Conservation (phyloP, 2,888 invertebrate species). For the Cerastis leucographa region DNA sequence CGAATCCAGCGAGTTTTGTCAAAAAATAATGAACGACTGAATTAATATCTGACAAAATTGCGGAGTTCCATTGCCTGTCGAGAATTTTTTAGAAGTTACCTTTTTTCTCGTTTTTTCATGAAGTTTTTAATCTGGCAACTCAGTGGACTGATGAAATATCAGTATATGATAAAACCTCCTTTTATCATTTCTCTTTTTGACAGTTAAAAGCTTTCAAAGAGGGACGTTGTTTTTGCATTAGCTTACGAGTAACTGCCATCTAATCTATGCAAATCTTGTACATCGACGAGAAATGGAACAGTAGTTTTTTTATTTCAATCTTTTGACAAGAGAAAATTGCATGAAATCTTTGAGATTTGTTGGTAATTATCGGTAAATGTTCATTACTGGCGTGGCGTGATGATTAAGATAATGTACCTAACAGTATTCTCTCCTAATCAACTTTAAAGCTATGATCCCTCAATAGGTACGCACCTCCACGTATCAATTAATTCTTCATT, state of each 20-base stretch:
- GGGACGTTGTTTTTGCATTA: conserved; percentile 12
- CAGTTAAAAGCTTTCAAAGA: not conserved
- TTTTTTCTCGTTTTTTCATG: conserved; percentile 31
- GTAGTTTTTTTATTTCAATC: not conserved
- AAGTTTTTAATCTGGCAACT: conserved; percentile 48
- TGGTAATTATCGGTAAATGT: not conserved
- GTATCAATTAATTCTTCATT: not conserved
- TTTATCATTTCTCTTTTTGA: conserved; percentile 10
- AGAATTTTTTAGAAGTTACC: conserved; percentile 27
- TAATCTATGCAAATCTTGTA: not conserved
- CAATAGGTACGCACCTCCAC: not conserved
- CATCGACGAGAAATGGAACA: not conserved
- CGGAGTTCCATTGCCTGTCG: conserved; percentile 23
- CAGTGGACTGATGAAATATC: conserved; percentile 44
- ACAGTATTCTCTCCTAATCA: not conserved
- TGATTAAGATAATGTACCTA: not conserved
- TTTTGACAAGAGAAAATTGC: not conserved
- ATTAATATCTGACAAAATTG: conserved; percentile 59
- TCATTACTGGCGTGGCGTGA: not conserved
- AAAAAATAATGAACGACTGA: conserved; percentile 58
- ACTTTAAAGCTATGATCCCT: not conserved
- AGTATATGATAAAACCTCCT: conserved; percentile 31
- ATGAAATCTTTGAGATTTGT: not conserved
- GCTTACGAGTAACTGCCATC: not conserved
- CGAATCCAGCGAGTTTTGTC: conserved; percentile 47